Conservation (phyloP, 2,113 vertebrate species). For the Oryzias woworae region DNA sequence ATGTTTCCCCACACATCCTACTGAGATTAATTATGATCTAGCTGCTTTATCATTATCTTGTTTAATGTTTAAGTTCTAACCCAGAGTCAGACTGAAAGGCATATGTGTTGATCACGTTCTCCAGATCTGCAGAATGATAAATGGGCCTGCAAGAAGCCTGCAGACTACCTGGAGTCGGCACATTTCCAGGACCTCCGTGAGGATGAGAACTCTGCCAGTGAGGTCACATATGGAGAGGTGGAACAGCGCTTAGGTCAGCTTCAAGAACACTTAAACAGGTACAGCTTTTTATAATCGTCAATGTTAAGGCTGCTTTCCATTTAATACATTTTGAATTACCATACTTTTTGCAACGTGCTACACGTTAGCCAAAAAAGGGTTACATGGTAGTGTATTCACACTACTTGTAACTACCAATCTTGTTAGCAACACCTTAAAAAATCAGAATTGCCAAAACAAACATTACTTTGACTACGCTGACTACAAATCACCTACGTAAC, state of each 20-base stretch:
- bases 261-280: slow-evolving; percentile 98
- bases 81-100: slow-evolving; percentile 62
- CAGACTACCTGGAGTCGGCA: slow-evolving; percentile 76
- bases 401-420: no score
- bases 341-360: no score
- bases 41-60: slow-evolving; percentile 49
- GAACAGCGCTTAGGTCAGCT: slow-evolving; percentile 94
- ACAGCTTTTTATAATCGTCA: slow-evolving; percentile 30
- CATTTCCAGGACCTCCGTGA: slow-evolving; percentile 81
- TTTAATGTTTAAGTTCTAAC: slow-evolving; percentile 50
- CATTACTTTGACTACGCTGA: no score
- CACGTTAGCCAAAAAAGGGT: no score
- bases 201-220: slow-evolving; percentile 87
- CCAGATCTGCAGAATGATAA: slow-evolving; percentile 80
- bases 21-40: slow-evolving; percentile 70
- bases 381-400: no score
- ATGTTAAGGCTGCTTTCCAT: background rate
- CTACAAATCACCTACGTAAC: no score
- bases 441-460: no score
- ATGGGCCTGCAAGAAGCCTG: slow-evolving; percentile 83
- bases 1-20: slow-evolving; percentile 23
- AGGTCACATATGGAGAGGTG: slow-evolving; percentile 92
- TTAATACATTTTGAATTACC: slow-evolving; percentile 2
- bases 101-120: slow-evolving; percentile 52
- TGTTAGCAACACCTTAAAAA: no score